These are phyloP conservation scores for Drosophila fungiperda DNA, from an alignment of 2,888 invertebrate species.

Conservation along the genomic window DNA sequence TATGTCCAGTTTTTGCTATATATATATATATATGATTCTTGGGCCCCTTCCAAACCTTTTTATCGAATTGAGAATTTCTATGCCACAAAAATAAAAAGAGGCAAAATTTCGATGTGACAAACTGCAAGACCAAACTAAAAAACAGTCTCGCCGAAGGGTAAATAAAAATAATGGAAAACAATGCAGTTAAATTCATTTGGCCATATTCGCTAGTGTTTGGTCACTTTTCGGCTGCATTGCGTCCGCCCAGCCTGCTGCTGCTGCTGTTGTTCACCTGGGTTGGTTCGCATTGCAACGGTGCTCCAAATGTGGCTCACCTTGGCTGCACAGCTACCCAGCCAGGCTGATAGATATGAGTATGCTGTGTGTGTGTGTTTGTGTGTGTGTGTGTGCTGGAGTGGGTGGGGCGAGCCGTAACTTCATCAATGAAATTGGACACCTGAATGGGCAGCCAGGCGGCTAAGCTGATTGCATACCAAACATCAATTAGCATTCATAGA, in stretches of 20 bases:
- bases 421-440: conserved; percentile 71
- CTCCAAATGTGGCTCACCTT: conserved; percentile 72
- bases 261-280: conserved; percentile 13
- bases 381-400: conserved; percentile 28
- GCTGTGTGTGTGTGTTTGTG: conserved; percentile 19
- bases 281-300: conserved; percentile 48
- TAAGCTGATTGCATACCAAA: conserved; percentile 52
- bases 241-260: conserved; percentile 4
- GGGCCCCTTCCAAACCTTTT: not conserved
- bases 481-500: conserved; percentile 47
- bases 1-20: no score
- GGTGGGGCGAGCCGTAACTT: conserved; percentile 53
- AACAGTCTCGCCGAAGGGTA: not conserved
- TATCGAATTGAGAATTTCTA: no score
- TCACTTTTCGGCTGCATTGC: conserved; percentile 15
- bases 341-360: conserved; percentile 37
- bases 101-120: not conserved
- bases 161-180: not conserved
- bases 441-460: conserved; percentile 69
- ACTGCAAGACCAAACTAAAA: not conserved
- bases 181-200: conserved; percentile 32
- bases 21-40: not conserved
- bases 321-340: conserved; percentile 30
- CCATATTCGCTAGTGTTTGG: conserved; percentile 23
- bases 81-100: no score